A percentile compares a stretch with the other conserved stretches of the same genome.
Evolutionary conservation across 2,113 vertebrate genomes (phyloP).

Genomic region (Halichoerus grypus): DNA sequence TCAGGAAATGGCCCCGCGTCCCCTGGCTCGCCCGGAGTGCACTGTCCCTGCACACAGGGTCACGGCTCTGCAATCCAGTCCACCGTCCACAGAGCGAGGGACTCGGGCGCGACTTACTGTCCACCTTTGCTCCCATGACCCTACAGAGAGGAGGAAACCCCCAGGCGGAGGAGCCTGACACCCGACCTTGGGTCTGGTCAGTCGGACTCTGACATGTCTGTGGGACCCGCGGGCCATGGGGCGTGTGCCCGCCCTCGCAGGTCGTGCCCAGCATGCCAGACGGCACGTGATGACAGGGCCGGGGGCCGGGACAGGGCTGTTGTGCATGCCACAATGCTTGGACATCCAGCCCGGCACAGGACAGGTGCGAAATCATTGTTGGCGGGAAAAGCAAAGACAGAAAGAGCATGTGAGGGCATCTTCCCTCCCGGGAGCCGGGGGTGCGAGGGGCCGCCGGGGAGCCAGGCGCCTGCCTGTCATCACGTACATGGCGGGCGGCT

Average conservation of each 20-base stretch:
- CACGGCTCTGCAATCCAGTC: background rate
- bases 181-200: fast-evolving
- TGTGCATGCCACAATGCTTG: fast-evolving
- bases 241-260: fast-evolving
- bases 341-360: fast-evolving
- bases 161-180: fast-evolving
- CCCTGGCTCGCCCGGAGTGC: fast-evolving
- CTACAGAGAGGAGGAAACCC: fast-evolving
- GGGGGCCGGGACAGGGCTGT: fast-evolving
- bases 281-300: fast-evolving
- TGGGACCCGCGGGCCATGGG: fast-evolving
- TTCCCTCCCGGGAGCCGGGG: fast-evolving
- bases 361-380: fast-evolving
- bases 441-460: background rate
- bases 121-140: background rate
- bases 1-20: fast-evolving
- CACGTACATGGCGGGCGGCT: fast-evolving
- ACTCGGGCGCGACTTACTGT: fast-evolving
- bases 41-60: fast-evolving
- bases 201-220: fast-evolving
- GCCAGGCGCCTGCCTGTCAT: fast-evolving
- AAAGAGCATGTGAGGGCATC: fast-evolving
- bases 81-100: fast-evolving
- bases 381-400: background rate
- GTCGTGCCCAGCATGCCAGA: background rate